Evolutionary conservation across 2,113 vertebrate species (phyloP).

Genomic region (Neogobius melanostomus): DNA sequence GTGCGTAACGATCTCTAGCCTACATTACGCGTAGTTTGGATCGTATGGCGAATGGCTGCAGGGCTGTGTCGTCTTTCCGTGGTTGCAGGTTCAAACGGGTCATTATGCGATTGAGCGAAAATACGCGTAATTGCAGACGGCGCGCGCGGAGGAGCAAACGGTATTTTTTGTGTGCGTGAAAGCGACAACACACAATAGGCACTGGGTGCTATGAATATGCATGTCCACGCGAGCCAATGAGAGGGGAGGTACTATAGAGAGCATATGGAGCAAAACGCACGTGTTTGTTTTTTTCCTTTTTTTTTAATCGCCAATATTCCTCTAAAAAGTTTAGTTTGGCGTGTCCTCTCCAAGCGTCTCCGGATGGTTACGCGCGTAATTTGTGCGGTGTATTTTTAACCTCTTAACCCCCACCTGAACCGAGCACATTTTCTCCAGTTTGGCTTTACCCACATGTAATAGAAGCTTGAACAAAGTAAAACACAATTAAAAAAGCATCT

Average conservation of each 20-base stretch:
- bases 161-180: neutral
- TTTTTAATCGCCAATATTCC: neutral
- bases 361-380: neutral
- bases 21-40: neutral
- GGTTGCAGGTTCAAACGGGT: slow-evolving; percentile 56
- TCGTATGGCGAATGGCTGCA: slow-evolving; percentile 20
- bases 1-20: neutral
- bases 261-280: neutral
- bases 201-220: neutral
- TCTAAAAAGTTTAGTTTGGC: neutral
- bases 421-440: too few species aligned
- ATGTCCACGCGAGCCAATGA: neutral
- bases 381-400: too few species aligned
- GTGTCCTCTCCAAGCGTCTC: neutral
- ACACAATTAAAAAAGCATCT: too few species aligned
- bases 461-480: too few species aligned
- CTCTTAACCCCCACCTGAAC: too few species aligned
- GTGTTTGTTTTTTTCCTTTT: neutral
- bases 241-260: neutral
- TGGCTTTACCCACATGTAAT: too few species aligned
- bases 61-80: slow-evolving; percentile 27
- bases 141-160: slow-evolving; percentile 5
- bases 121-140: slow-evolving; percentile 10
- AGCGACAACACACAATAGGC: slow-evolving; percentile 2
- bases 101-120: slow-evolving; percentile 29